Base-by-base conservation (phyloP, 1,140 invertebrate genomes). In the Saccostrea cuccullata region DNA sequence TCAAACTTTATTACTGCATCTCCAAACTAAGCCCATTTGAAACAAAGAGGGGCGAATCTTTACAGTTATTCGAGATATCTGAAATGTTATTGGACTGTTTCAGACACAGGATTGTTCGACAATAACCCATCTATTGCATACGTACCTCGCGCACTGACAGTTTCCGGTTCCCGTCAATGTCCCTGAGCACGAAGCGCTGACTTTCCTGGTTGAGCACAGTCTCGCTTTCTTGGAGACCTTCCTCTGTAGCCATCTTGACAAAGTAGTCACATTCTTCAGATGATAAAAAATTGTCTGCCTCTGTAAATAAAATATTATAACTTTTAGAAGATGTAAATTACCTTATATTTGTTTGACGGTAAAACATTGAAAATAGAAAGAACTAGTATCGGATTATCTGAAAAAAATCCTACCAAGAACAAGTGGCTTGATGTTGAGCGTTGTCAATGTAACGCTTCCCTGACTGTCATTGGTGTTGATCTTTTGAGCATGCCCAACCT, bases 221-320 rank as follows among this genome's bases (percentile, higher is more conserved):
- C 73, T 55, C 86, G 73, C 86, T 87, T 13, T 87, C 86, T 58
- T 87, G 36, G 2, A 87, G 55, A 2, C 86, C 86, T 20, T 87
- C 67, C 9, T 56, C 40, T 13, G 17, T 73, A n/a, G 86, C 86
- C 20, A 47, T 82, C 30, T 87, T 17, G 6, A 87, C 55, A 17
- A 87, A 87, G 30, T 87, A 77, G 12, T 87, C 73, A 23, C 86
- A 77, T 87, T 87, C 86, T 64, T 87, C 70, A 8, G n/a, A 15
- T 8, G 86, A 55, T 30, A 87, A 26, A 87, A 87, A 87, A 20
- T 36, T 77, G 15, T 67, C 64, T 13, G 73, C 73, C 30, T 87
- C 86, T 87, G 86, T 77, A 77, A 73, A 11, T 9, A 9, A 73
- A 77, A 26, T 36, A 36, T 36, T 36, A n/a, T 0, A 12, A 77